These are phyloP conservation scores for Centroberyx gerrardi DNA, from an alignment of 2,797 vertebrate genomes.

Conservation along the genomic window DNA sequence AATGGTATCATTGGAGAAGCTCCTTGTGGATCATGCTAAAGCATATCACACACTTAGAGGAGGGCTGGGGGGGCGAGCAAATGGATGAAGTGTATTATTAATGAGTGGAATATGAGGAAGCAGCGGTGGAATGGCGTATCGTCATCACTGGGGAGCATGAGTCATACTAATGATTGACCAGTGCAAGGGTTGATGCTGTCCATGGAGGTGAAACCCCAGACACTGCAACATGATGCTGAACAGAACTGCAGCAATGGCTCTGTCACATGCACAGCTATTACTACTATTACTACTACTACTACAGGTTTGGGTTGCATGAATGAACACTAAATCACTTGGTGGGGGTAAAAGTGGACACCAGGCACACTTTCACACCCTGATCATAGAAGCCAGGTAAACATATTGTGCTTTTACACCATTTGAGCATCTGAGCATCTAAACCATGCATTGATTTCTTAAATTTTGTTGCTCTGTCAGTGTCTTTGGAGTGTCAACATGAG, in stretches of 20 bases:
- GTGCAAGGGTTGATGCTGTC: constrained; percentile 41
- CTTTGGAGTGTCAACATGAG: no score
- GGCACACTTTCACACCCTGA: background rate
- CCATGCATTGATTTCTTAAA: no score
- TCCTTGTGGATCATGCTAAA: constrained; percentile 43
- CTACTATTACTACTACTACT: background rate
- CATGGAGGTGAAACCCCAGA: constrained; percentile 49
- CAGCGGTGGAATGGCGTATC: constrained; percentile 52
- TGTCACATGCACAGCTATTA: background rate
- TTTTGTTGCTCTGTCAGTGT: no score
- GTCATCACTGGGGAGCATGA: constrained; percentile 71
- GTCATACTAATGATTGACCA: constrained; percentile 74
- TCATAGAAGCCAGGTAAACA: background rate
- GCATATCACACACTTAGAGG: constrained; percentile 41
- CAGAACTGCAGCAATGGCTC: constrained; percentile 8
- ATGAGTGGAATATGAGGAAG: constrained; percentile 76
- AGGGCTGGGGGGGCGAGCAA: constrained; percentile 46
- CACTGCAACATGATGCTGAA: constrained; percentile 61
- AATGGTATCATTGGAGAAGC: constrained; percentile 46
- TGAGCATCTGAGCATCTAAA: no score
- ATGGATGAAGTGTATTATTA: constrained; percentile 81
- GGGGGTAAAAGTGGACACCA: background rate
- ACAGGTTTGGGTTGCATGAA: background rate
- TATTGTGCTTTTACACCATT: background rate
- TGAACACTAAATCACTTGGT: no score